Percentiles rank a stretch among this genome's conserved stretches.
phyloP scores from a whole-genome alignment of 2,113 vertebrate species.

The Lampris incognitus region DNA sequence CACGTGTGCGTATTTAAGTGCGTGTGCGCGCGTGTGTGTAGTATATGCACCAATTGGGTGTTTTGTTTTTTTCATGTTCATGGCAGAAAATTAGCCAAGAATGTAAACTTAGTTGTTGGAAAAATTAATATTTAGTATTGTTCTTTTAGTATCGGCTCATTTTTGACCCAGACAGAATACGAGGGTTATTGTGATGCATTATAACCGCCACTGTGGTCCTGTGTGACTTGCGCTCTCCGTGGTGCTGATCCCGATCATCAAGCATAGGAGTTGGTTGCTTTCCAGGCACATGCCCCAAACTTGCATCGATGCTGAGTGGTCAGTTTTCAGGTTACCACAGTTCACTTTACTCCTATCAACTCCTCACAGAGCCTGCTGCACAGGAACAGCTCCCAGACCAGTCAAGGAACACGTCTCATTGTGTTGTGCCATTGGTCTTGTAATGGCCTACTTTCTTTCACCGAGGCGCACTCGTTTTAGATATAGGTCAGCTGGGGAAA shows the following conservation, averaged over 20 bases:
- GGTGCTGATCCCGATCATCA: conserved; percentile 50
- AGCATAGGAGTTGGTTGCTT: not conserved
- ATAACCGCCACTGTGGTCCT: too few species aligned
- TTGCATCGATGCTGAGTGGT: not conserved
- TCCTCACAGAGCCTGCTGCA: not conserved
- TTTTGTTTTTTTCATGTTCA: too few species aligned
- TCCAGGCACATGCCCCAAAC: conserved; percentile 9
- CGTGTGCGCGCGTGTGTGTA: too few species aligned
- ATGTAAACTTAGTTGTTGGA: too few species aligned
- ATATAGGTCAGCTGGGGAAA: not conserved
- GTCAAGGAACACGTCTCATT: not conserved
- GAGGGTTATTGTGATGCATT: too few species aligned
- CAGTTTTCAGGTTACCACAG: not conserved
- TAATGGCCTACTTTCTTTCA: not conserved
- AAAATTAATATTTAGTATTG: too few species aligned
- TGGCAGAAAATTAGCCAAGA: too few species aligned
- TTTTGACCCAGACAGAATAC: too few species aligned
- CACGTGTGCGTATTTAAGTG: too few species aligned
- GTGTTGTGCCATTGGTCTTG: not conserved
- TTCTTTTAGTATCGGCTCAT: too few species aligned
- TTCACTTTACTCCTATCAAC: not conserved
- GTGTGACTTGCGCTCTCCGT: conserved; percentile 37
- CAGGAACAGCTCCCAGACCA: not conserved
- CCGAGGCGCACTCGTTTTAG: too few species aligned
- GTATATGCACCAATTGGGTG: too few species aligned